Evolutionary conservation across 2,888 invertebrate genomes (phyloP).

Genomic region (Orthosia cruda): DNA sequence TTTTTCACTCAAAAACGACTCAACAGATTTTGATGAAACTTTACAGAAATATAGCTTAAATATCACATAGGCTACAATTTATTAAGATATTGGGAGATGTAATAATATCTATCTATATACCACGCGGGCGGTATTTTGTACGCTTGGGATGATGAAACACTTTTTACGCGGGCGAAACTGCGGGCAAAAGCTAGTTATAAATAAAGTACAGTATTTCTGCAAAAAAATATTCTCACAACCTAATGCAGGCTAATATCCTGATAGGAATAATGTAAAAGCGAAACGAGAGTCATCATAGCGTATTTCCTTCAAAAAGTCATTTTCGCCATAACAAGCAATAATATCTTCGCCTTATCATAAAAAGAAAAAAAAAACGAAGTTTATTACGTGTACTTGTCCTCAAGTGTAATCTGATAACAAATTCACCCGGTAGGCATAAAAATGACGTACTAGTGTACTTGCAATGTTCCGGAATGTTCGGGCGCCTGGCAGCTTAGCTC

Average conservation of each 20-base stretch:
- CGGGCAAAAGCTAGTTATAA: not conserved
- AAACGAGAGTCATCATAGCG: slow-evolving; percentile 13
- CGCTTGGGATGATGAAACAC: too few relatives aligned
- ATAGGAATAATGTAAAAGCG: slow-evolving; percentile 18
- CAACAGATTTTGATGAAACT: too few relatives aligned
- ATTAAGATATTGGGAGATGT: too few relatives aligned
- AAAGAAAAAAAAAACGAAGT: slow-evolving; percentile 67
- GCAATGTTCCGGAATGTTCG: slow-evolving; percentile 60
- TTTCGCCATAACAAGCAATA: slow-evolving; percentile 20
- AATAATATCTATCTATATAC: too few relatives aligned
- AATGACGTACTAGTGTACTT: slow-evolving; percentile 74
- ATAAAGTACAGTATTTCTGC: not conserved
- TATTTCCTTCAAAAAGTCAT: slow-evolving; percentile 1
- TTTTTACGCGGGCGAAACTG: too few relatives aligned
- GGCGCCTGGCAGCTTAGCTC: slow-evolving; percentile 76
- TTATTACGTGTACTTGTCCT: slow-evolving; percentile 77
- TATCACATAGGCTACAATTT: too few relatives aligned
- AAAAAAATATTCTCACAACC: not conserved
- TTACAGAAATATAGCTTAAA: too few relatives aligned
- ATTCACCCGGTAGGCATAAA: slow-evolving; percentile 81
- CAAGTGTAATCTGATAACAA: slow-evolving; percentile 80
- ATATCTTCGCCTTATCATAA: slow-evolving; percentile 30
- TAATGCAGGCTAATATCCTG: not conserved
- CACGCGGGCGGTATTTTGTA: too few relatives aligned
- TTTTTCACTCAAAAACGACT: too few relatives aligned